Base-by-base conservation (phyloP, 2,797 vertebrate genomes). In the Oreortyx pictus region DNA sequence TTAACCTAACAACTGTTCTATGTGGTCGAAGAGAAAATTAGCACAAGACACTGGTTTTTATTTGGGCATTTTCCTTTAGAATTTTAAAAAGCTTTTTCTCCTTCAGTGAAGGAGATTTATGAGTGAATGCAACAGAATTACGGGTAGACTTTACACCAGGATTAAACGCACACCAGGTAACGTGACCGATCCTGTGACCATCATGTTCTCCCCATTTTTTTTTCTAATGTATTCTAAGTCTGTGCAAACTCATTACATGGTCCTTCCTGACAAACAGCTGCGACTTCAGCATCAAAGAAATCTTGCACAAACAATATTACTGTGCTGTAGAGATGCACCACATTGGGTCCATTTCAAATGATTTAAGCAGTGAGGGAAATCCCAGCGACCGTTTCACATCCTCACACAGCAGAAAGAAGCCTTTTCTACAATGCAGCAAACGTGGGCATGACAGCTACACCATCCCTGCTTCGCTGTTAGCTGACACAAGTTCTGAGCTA, bases 301-400 rank as follows among this genome's bases (percentile, higher is more conserved):
- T 23, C 23, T 57, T 41, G 3, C 7, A 27, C 10, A 52, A 15
- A 43, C 6, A 56, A 20, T 24, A 66, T 10, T 17, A 44, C 16
- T 25, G 41, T 8, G 49, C 31, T 11, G 41, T 2, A 52, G 49
- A 78, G 11, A 27, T 23, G 22, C 22, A 37, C 1, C 6, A 6
- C 4, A 29, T 23, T 23, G 39, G 37, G 20, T 14, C 52, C 9
- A 1, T 5, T 67, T 73, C 9, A 14, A 18, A 22, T 16, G 49
- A 62, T 41, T 76, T 22, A 64, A 0, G 0, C 8, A 56, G 27
- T 5, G 1, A 0, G 27, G 25, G 16, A 78, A 37, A 65, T 5
- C n/a, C 14, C 9, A 49, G 25, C 12, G 18, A 52, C 10, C 31
- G 9, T 25, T 54, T 64, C 44, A 33, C 43, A 61, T 33, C 37